Conservation (phyloP, 2,888 invertebrate genomes). For the Tortrix viridana region DNA sequence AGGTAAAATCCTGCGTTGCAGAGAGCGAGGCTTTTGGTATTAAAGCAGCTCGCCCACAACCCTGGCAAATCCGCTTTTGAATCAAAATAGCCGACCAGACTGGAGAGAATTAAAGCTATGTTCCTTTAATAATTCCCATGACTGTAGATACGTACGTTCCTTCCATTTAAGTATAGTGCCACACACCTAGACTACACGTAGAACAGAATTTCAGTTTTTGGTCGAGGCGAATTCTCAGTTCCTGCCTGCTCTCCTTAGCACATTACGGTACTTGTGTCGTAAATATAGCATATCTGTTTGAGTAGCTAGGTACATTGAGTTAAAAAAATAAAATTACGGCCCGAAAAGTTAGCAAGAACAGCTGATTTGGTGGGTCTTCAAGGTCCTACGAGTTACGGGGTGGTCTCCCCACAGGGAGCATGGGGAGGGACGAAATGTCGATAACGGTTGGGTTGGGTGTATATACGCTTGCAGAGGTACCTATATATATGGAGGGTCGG, state of each 20-base stretch:
- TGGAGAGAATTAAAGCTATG: not conserved
- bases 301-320: no score
- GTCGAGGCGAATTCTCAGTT: no score
- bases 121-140: not conserved
- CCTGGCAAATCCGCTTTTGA: not conserved
- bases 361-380: conserved; percentile 71
- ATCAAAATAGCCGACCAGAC: conserved; percentile 3
- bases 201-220: no score
- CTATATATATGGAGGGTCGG: not conserved
- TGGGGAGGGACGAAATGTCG: conserved; percentile 37
- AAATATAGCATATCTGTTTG: no score
- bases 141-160: not conserved
- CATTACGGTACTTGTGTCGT: no score
- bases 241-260: no score
- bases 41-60: not conserved
- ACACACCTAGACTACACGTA: not conserved
- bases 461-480: not conserved
- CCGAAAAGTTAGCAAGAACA: conserved; percentile 58
- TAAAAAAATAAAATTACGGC: conserved; percentile 40
- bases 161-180: not conserved
- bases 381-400: conserved; percentile 57
- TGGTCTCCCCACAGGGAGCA: conserved; percentile 43
- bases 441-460: conserved; percentile 34
- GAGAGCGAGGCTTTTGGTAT: not conserved
- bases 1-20: no score